Evolutionary conservation across 2,797 vertebrate species (phyloP).

Genomic region (Agapornis canus): DNA sequence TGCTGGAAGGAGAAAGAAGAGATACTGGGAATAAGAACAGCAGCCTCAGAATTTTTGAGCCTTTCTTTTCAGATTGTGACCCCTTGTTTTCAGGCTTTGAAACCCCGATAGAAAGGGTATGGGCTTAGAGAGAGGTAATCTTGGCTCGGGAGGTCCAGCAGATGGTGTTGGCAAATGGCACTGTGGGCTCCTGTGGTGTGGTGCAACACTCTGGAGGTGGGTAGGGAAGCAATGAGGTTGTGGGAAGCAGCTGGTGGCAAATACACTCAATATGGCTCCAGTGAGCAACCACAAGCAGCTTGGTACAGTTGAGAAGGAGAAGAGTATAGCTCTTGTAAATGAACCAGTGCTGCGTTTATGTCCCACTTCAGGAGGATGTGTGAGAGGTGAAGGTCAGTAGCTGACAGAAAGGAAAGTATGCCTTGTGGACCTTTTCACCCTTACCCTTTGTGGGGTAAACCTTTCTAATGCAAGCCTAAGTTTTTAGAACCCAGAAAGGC

Average conservation of each 20-base stretch:
- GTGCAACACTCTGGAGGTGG: constrained; percentile 18
- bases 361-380: neutral
- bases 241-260: constrained; percentile 61
- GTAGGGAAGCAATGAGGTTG: constrained; percentile 18
- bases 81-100: constrained; percentile 32
- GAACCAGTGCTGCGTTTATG: neutral
- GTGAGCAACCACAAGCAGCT: constrained; percentile 19
- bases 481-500: neutral
- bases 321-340: neutral
- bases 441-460: neutral
- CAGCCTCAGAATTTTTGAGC: neutral
- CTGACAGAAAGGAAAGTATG: neutral
- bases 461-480: neutral
- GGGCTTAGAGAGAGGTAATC: constrained; percentile 29
- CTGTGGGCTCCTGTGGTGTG: constrained; percentile 10
- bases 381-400: neutral
- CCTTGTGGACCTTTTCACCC: neutral
- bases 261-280: neutral
- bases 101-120: neutral
- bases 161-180: constrained; percentile 64
- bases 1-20: neutral
- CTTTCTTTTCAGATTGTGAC: constrained; percentile 9
- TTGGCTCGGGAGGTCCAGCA: constrained; percentile 35
- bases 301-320: constrained; percentile 1
- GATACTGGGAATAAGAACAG: neutral